These are phyloP conservation scores for Solea senegalensis DNA, from an alignment of 2,113 vertebrate species.

Conservation along the genomic window DNA sequence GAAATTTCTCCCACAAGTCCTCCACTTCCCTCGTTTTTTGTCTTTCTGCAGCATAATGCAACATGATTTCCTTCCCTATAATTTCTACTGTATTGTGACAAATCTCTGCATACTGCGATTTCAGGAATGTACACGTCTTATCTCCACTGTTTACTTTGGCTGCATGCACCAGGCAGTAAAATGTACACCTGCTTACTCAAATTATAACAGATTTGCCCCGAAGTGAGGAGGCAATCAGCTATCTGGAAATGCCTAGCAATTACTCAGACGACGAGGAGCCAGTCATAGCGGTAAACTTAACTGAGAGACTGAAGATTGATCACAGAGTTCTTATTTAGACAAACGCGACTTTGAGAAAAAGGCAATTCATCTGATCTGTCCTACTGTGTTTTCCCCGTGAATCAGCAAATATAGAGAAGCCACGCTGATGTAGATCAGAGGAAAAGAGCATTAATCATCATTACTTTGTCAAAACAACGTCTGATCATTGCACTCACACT, in stretches of 20 bases:
- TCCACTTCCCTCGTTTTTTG: neutral
- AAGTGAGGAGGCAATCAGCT: slow-evolving; percentile 73
- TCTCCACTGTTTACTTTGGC: slow-evolving; percentile 57
- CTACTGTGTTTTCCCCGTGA: slow-evolving; percentile 65
- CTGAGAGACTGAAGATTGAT: slow-evolving; percentile 78
- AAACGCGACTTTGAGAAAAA: slow-evolving; percentile 75
- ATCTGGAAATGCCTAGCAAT: slow-evolving; percentile 62
- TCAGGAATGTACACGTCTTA: slow-evolving; percentile 21
- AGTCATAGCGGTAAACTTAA: slow-evolving; percentile 72
- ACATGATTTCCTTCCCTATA: neutral
- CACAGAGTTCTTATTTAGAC: slow-evolving; percentile 75
- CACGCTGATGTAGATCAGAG: slow-evolving; percentile 58
- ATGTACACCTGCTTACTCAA: slow-evolving; percentile 59
- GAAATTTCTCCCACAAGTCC: slow-evolving; percentile 39
- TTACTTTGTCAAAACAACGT: slow-evolving; percentile 71
- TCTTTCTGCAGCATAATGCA: neutral
- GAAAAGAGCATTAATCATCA: slow-evolving; percentile 76
- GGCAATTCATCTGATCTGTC: slow-evolving; percentile 78
- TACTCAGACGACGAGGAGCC: slow-evolving; percentile 76
- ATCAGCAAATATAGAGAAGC: slow-evolving; percentile 63
- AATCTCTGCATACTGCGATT: slow-evolving; percentile 17
- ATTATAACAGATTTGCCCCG: slow-evolving; percentile 62
- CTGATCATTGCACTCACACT: slow-evolving; percentile 52
- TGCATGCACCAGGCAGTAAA: slow-evolving; percentile 17
- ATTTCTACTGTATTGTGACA: slow-evolving; percentile 28